Evolutionary conservation across 2,113 vertebrate genomes (phyloP), one percentile per base, ranked within the genome.

Genomic region (Eolophus roseicapilla): DNA sequence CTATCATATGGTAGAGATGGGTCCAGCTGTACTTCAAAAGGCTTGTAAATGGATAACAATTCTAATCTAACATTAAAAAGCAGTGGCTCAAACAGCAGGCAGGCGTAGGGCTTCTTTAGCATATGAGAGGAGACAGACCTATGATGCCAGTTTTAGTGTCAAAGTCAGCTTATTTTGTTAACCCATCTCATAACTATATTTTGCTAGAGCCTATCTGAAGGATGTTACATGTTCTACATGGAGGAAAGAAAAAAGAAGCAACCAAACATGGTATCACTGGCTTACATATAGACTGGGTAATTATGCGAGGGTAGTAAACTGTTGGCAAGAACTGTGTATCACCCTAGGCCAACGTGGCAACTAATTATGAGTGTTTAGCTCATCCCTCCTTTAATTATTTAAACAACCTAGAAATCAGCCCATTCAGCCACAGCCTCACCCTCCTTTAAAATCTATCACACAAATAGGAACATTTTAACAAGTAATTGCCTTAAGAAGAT

Each of bases 21-120:
- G 93, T 96, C 95, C 88, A 94, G 94, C 93, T 96, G 94, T 64
- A 94, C 93, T 83, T 90, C 91, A 91, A 96, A 95, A 95, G 88
- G 90, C 69, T 88, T 57, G 65, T 60, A 92, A 97, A 91, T 67
- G 94, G 88, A 93, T 96, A 96, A 96, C 47, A 90, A 63, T 88
- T 89, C 47, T 90, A 77, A 90, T 68, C 78, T 90, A 95, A 93
- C 47, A 83, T 71, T 94, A 78, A 86, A 95, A 85, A 92, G 91
- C 9, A 17, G 62, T 59, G 52, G 82, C 75, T 94, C 87, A 82
- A 94, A 82, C 10, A 89, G 73, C 73, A 88, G 80, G 33, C 60
- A 81, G 52, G 74, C 84, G 81, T 27, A n/a, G 57, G 52, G 68
- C 18, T 88, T 43, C 81, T 94, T 78, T 28, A 67, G 31, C 53